Base-by-base conservation (phyloP, 2,888 invertebrate species). In the Gryllus longicercus region DNA sequence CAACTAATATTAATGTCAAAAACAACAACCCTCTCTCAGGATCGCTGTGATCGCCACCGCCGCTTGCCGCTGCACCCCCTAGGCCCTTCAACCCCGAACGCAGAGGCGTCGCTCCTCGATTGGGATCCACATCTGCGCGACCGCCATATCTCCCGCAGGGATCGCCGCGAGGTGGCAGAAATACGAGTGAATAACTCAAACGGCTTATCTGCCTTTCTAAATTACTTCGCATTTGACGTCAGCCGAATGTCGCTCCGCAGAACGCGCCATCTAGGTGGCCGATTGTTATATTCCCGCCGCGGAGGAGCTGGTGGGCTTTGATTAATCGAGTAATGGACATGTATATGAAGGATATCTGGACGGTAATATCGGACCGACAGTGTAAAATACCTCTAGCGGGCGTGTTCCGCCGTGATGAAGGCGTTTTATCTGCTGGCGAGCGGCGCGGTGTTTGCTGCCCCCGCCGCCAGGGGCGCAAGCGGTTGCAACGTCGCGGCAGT, bases 131-230 rank as follows among this genome's bases (percentile, higher is more conserved):
- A 63, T 63, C 63, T 63, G 63, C 63, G 63, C 16, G 63, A 63
- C 16, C 63, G 63, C 8, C 63, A 63, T 63, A 63, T 63, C 63
- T 63, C 16, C 4, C 63, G 63, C n/a, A n/a, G 14, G 12, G 63
- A 63, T 63, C 63, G 63, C 63, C 16, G 63, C 16, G n/a, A 14
- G 63, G n/a, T 63, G 63, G 63, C 63, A 63, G 63, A 63, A 63
- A 63, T 63, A 63, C 63, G 63, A 63, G 63, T 18, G 63, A 63
- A 63, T 63, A 63, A 63, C 63, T 63, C 63, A 63, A 63, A 63
- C 16, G 63, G 63, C 63, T 63, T 63, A 63, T 63, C 63, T 14
- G 14, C 63, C 63, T 63, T 63, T 63, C 16, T 63, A 63, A 63
- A 63, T 63, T 63, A 63, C 63, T 63, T 63, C 16, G 63, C 16